phyloP scores from a whole-genome alignment of 2,113 vertebrate species.

The Notechis scutatus region DNA sequence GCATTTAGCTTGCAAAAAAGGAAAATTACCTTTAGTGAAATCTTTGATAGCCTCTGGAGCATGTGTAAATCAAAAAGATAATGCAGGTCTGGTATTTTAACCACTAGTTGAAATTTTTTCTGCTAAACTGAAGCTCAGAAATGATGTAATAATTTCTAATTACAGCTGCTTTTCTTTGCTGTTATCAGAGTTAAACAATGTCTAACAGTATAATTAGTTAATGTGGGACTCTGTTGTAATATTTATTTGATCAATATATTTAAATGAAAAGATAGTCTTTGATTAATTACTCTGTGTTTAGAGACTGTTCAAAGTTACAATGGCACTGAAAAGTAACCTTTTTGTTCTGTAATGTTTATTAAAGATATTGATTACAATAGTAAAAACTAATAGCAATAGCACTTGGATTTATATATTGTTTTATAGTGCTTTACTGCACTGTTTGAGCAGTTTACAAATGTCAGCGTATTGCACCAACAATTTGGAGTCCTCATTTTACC shows the following conservation, averaged over 20 bases:
- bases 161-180: neutral
- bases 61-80: constrained; percentile 74
- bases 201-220: neutral
- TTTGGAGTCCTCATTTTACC: neutral
- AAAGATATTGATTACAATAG: neutral
- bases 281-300: neutral
- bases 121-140: neutral
- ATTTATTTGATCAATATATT: neutral
- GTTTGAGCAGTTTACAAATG: neutral
- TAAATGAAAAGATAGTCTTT: neutral
- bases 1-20: constrained; percentile 73
- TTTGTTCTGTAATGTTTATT: neutral
- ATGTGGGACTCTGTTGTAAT: neutral
- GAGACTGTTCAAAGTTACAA: neutral
- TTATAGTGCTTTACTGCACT: neutral
- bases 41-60: constrained; percentile 75
- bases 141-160: neutral
- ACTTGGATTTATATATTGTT: neutral
- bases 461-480: neutral
- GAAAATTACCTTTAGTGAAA: constrained; percentile 70
- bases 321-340: neutral
- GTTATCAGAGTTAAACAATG: neutral
- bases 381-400: neutral
- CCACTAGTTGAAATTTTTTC: constrained; percentile 13
- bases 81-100: constrained; percentile 74